Percentiles rank a stretch among this genome's conserved stretches.
These are phyloP conservation scores for Lasioglossum albipes DNA, from an alignment of 1,140 invertebrate genomes.

Conservation along the genomic window DNA sequence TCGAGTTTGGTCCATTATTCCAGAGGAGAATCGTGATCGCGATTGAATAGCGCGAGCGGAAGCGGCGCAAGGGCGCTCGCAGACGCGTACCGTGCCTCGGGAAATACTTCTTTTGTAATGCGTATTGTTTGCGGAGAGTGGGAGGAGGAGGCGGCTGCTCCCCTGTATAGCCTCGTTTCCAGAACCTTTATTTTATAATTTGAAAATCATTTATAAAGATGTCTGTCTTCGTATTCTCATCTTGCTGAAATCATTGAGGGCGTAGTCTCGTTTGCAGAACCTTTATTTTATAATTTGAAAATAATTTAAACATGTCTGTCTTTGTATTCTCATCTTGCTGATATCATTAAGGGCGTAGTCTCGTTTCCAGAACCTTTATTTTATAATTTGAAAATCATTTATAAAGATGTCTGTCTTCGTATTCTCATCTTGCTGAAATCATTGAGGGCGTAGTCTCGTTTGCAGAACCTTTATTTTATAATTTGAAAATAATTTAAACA, in stretches of 20 bases:
- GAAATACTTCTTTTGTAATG: slow-evolving; percentile 63
- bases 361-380: not conserved
- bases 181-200: not conserved
- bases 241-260: too few relatives aligned
- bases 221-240: too few relatives aligned
- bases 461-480: not conserved
- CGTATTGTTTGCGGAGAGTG: slow-evolving; percentile 63
- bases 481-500: too few relatives aligned
- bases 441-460: too few relatives aligned
- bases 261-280: not conserved
- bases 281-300: not conserved
- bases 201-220: too few relatives aligned
- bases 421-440: too few relatives aligned
- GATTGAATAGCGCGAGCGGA: slow-evolving; percentile 71
- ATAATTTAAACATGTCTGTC: too few relatives aligned
- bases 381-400: not conserved
- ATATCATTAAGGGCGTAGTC: too few relatives aligned
- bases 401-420: too few relatives aligned
- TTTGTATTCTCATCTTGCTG: too few relatives aligned
- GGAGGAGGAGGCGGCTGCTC: slow-evolving; percentile 37
- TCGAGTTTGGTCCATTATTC: slow-evolving; percentile 72
- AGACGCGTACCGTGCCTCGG: slow-evolving; percentile 35
- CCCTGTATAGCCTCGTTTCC: not conserved
- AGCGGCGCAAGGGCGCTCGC: slow-evolving; percentile 60
- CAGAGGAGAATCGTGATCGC: slow-evolving; percentile 63